A percentile compares a stretch with the other conserved stretches of the same genome.
Conservation (phyloP, 2,113 vertebrate genomes). For the Phyllostomus discolor region DNA sequence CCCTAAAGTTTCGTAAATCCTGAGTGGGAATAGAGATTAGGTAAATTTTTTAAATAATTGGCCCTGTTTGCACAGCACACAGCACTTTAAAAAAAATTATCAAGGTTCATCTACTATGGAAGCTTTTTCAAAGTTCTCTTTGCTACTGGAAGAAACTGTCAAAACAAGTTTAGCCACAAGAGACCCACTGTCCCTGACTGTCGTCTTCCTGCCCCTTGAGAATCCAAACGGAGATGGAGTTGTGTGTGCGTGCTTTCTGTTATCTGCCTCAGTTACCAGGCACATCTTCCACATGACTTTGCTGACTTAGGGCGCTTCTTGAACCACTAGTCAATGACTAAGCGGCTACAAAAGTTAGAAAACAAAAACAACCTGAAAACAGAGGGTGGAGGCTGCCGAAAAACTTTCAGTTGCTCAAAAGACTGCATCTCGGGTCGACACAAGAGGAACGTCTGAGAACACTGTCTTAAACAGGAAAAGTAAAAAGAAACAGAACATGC, state of each 20-base stretch:
- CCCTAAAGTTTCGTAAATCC: background rate
- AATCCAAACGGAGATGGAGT: background rate
- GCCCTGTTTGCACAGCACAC: background rate
- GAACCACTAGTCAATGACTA: conserved; percentile 31
- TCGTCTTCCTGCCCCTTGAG: background rate
- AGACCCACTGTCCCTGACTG: background rate
- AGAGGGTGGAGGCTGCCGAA: conserved; percentile 65
- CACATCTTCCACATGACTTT: background rate
- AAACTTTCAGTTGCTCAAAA: conserved; percentile 61
- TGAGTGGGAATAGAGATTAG: background rate
- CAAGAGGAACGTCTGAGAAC: conserved; percentile 64
- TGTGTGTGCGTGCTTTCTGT: background rate
- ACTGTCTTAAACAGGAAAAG: conserved; percentile 51
- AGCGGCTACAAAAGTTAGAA: conserved; percentile 46
- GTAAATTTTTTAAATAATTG: background rate
- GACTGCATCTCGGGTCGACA: conserved; percentile 43
- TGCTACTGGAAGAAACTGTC: conserved; percentile 9
- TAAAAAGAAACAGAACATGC: conserved; percentile 55
- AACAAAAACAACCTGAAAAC: conserved; percentile 57
- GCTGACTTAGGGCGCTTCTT: conserved; percentile 4
- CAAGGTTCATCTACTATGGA: background rate
- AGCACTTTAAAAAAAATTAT: conserved; percentile 7
- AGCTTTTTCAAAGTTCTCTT: background rate
- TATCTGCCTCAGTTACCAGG: background rate
- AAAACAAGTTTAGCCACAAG: background rate